phyloP scores from a whole-genome alignment of 2,888 invertebrate species.

The Xanthorhoe spadicearia region DNA sequence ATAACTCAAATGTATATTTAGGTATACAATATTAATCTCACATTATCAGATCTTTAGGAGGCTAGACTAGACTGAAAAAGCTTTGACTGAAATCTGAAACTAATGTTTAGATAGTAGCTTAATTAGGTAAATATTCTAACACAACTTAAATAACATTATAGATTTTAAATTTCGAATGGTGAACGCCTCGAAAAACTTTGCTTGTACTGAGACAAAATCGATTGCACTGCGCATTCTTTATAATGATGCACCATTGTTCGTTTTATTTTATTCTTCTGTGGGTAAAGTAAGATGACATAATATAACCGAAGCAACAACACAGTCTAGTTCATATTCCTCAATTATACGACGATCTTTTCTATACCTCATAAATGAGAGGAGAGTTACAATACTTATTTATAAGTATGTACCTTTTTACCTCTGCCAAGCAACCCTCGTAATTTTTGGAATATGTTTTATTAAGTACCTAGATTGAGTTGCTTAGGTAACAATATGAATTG shows the following conservation, averaged over 20 bases:
- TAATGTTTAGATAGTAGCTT: not conserved
- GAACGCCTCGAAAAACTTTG: constrained; percentile 11
- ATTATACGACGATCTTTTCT: not conserved
- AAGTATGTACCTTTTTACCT: not conserved
- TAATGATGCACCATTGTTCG: constrained; percentile 29
- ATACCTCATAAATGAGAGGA: not conserved
- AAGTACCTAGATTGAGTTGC: constrained; percentile 13
- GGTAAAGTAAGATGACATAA: no score
- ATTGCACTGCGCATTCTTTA: constrained; percentile 20
- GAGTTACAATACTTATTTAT: not conserved
- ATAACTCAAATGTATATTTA: no score
- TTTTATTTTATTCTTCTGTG: constrained; percentile 11
- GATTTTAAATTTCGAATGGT: constrained; percentile 1
- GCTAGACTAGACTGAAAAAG: not conserved
- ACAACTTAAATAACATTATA: not conserved
- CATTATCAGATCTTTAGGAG: no score
- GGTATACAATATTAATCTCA: no score
- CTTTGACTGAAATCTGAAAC: no score
- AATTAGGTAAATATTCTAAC: not conserved
- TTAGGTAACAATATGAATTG: constrained; percentile 35
- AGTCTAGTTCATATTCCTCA: not conserved
- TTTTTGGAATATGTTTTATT: not conserved
- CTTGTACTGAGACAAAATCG: constrained; percentile 24
- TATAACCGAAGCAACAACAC: no score
- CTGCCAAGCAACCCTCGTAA: not conserved